Percentiles rank a stretch among this genome's conserved stretches.
These are phyloP conservation scores for Apoderus coryli DNA, from an alignment of 2,888 invertebrate species.

Conservation along the genomic window DNA sequence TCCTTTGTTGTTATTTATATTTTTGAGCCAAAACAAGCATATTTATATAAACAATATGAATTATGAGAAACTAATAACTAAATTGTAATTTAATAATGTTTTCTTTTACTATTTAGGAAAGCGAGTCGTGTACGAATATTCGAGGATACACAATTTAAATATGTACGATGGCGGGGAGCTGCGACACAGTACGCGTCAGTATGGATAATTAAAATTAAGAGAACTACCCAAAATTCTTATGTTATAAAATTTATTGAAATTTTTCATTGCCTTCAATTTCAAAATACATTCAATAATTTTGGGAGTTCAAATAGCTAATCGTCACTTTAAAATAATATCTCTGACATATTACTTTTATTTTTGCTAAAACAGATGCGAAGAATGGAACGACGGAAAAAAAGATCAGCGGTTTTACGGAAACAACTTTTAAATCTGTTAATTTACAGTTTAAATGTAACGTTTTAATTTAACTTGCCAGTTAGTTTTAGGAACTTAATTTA, in stretches of 20 bases:
- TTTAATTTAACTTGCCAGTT: slow-evolving; percentile 7
- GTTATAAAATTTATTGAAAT: slow-evolving; percentile 13
- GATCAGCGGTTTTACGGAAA: slow-evolving; percentile 25
- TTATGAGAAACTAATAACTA: too few species aligned
- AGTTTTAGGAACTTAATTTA: too few species aligned
- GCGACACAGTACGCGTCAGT: slow-evolving; percentile 62
- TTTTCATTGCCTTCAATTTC: slow-evolving; percentile 8
- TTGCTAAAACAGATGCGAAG: slow-evolving; percentile 27
- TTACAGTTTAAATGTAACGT: slow-evolving; percentile 30
- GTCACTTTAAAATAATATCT: slow-evolving; percentile 8
- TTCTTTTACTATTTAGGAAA: slow-evolving; percentile 42
- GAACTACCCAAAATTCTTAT: slow-evolving; percentile 13
- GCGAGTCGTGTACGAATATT: slow-evolving; percentile 59
- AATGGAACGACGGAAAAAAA: slow-evolving; percentile 27
- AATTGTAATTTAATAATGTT: too few species aligned
- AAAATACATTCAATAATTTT: slow-evolving; percentile 8
- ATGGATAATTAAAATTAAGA: slow-evolving; percentile 57
- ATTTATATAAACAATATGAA: too few species aligned
- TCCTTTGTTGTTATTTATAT: too few species aligned
- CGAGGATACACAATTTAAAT: slow-evolving; percentile 58
- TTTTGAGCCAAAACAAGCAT: too few species aligned
- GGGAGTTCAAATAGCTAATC: slow-evolving; percentile 12
- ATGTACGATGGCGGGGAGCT: slow-evolving; percentile 63
- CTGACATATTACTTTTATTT: too few species aligned
- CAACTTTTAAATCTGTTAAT: slow-evolving; percentile 31